A percentile compares a stretch with the other conserved stretches of the same genome.
Evolutionary conservation across 1,140 invertebrate genomes (phyloP).

Genomic region (Halotydeus destructor): DNA sequence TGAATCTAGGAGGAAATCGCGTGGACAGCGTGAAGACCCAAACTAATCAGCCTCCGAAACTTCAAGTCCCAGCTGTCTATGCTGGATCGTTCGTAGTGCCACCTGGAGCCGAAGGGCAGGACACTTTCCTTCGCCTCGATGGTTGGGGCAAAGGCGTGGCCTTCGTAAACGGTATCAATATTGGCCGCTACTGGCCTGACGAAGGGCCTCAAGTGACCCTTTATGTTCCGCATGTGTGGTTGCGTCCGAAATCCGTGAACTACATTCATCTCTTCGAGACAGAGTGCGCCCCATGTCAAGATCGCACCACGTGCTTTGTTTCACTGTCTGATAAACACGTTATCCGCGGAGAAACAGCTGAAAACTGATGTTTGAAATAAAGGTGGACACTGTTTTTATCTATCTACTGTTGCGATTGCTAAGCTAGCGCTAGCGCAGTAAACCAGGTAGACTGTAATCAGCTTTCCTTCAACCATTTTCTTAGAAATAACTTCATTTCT

Average conservation of each 20-base stretch:
- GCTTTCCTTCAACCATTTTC: too few species aligned
- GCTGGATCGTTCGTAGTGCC: conserved; percentile 9
- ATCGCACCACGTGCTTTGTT: too few species aligned
- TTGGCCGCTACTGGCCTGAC: conserved; percentile 34
- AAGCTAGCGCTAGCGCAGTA: too few species aligned
- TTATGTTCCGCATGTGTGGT: conserved; percentile 29
- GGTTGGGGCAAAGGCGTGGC: conserved; percentile 29
- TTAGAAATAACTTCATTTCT: too few species aligned
- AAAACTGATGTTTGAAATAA: too few species aligned
- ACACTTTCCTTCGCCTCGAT: conserved; percentile 7
- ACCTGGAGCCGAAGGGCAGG: background rate
- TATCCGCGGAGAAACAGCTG: too few species aligned
- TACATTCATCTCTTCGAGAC: too few species aligned
- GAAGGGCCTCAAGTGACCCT: conserved; percentile 35
- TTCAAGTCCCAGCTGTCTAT: conserved; percentile 6
- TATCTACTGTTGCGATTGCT: too few species aligned
- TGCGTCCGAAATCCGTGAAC: conserved; percentile 20
- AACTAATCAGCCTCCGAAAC: background rate
- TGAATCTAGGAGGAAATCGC: background rate
- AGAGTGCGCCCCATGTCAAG: too few species aligned
- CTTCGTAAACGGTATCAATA: conserved; percentile 40
- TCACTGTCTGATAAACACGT: too few species aligned
- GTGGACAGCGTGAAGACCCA: conserved; percentile 1
- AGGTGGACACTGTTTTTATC: too few species aligned
- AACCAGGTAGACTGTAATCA: too few species aligned